Conservation (phyloP, 2,797 vertebrate genomes). For the Luscinia luscinia region DNA sequence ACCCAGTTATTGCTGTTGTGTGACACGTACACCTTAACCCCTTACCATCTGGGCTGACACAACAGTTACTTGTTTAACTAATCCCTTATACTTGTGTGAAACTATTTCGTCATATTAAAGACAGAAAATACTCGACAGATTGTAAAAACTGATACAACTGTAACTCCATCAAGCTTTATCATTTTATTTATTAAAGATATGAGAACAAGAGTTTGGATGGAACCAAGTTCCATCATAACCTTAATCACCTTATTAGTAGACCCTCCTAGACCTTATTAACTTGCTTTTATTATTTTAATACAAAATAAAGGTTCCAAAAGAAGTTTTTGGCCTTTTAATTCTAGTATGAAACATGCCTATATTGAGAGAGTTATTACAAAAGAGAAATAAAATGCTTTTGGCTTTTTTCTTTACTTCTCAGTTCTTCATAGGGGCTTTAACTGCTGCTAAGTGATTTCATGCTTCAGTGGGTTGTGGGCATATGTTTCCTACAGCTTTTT, state of each 20-base stretch:
- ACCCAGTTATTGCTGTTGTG: fast-evolving
- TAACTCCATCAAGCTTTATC: neutral
- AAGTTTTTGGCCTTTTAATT: neutral
- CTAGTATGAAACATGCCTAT: neutral
- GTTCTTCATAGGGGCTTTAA: neutral
- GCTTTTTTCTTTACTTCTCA: neutral
- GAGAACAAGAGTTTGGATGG: neutral
- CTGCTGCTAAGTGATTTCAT: neutral
- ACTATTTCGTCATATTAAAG: neutral
- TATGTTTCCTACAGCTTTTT: neutral
- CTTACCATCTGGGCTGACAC: too few species aligned
- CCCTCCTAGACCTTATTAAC: neutral
- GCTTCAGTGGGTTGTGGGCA: neutral
- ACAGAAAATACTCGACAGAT: neutral
- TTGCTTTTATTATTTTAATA: neutral
- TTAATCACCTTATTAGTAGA: neutral
- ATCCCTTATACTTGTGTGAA: neutral
- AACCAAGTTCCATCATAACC: neutral
- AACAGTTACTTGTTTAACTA: neutral
- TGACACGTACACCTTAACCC: fast-evolving
- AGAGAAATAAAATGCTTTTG: neutral
- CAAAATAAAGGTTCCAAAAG: neutral
- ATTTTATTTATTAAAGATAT: neutral
- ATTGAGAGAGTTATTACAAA: neutral
- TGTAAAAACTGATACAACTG: neutral